Base-by-base conservation (phyloP, 2,113 vertebrate genomes). In the Scartelaos histophorus region DNA sequence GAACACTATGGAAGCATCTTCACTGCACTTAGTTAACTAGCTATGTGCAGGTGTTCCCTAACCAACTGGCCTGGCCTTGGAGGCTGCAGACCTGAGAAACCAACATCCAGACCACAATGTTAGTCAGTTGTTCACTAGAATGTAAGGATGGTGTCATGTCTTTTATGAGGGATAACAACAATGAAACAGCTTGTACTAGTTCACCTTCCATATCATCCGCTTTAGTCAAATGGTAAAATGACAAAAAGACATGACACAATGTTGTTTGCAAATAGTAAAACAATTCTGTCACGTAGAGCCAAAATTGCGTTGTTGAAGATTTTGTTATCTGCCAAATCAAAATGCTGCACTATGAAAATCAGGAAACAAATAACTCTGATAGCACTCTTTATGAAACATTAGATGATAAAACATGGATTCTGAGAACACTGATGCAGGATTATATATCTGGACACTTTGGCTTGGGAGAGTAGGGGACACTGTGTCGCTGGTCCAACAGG, bases 1-100 rank as follows among this genome's bases (percentile, higher is more conserved):
- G 74, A 66, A 69, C 80, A 85, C 85, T 85, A 85, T 74, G 86
- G 87, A 77, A 81, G 81, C 87, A 85, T 93, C 90, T 86, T 85
- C 81, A 38, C 91, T 89, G 88, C 91, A 92, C 91, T 92, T 92
- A 91, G 91, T 93, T 93, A 92, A 92, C 91, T 86, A 88, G 90
- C 87, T 84, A 88, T 89, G 81, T 90, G 88, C 91, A 92, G 87
- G 90, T 92, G 89, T 89, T 91, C 87, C 90, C 85, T 85, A 78
- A 89, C 86, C 90, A 91, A 88, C 89, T 90, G 91, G 83, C 83
- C 78, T 76, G 75, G 70, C 70, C 85, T 74, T 80, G 66, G 66
- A 76, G 78, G 70, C 64, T 75, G 85, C 74, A 78, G 86, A 89
- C 83, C 80, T 82, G 81, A 75, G 80, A 83, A 88, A 65, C 82